A percentile compares a stretch with the other conserved stretches of the same genome.
Evolutionary conservation across 1,140 invertebrate genomes (phyloP).

Genomic region (Rhagoletis pomonella): DNA sequence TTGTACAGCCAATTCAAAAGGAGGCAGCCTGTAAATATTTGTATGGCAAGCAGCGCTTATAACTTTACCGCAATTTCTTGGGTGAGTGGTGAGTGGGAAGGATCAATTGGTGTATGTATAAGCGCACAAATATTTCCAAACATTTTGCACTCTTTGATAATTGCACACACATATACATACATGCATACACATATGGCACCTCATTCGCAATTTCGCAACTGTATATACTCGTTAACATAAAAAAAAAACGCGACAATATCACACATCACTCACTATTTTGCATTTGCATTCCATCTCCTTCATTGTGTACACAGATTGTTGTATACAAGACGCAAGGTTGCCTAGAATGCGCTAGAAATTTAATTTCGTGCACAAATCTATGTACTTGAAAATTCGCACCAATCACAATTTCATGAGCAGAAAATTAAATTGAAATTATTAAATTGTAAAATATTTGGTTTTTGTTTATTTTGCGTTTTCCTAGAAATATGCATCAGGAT

Average conservation of each 20-base stretch:
- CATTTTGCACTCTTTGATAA: background rate
- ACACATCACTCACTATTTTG: background rate
- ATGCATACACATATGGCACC: background rate
- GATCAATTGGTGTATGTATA: background rate
- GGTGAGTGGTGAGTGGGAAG: conserved; percentile 4
- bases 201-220: background rate
- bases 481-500: conserved; percentile 69
- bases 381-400: background rate
- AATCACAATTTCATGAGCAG: background rate
- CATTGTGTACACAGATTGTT: conserved; percentile 16
- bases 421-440: background rate
- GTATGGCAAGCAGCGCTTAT: background rate
- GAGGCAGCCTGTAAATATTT: conserved; percentile 2
- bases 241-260: too few species aligned
- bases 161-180: conserved; percentile 16
- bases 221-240: background rate
- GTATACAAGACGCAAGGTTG: conserved; percentile 34
- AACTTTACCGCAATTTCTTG: background rate
- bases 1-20: background rate
- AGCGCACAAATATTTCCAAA: background rate
- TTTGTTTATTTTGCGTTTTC: conserved; percentile 58
- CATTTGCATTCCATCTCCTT: background rate
- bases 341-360: background rate
- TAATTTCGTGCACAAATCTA: background rate
- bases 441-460: background rate